Evolutionary conservation across 2,113 vertebrate species (phyloP).

Genomic region (Perca flavescens): DNA sequence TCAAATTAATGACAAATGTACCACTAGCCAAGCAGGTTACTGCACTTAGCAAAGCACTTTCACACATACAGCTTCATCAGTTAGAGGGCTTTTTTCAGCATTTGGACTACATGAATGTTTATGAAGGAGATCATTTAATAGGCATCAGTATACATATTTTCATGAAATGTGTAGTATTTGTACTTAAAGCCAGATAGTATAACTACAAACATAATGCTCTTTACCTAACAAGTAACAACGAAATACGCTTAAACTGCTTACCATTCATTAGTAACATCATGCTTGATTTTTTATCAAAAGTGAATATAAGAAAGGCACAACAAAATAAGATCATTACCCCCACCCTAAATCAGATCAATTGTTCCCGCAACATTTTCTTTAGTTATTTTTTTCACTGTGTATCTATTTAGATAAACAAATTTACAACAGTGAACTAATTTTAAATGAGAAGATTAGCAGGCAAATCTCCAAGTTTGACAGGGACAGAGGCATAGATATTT

Average conservation of each 20-base stretch:
- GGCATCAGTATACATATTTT: slow-evolving; percentile 56
- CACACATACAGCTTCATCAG: slow-evolving; percentile 53
- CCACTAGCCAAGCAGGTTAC: slow-evolving; percentile 60
- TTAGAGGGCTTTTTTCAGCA: slow-evolving; percentile 37
- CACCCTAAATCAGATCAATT: slow-evolving; percentile 57
- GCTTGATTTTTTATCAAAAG: slow-evolving; percentile 68
- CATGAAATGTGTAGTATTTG: slow-evolving; percentile 55
- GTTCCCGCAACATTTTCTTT: slow-evolving; percentile 35
- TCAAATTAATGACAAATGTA: slow-evolving; percentile 40
- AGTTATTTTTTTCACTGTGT: neutral
- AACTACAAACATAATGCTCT: slow-evolving; percentile 64
- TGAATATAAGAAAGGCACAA: slow-evolving; percentile 81
- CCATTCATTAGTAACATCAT: slow-evolving; percentile 62
- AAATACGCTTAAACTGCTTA: slow-evolving; percentile 59
- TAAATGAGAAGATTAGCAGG: slow-evolving; percentile 65
- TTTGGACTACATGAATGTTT: slow-evolving; percentile 52
- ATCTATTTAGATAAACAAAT: slow-evolving; percentile 48
- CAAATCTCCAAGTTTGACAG: slow-evolving; percentile 65
- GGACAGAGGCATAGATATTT: slow-evolving; percentile 72
- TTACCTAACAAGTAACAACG: slow-evolving; percentile 56
- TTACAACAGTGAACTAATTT: slow-evolving; percentile 58
- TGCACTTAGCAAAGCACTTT: slow-evolving; percentile 68
- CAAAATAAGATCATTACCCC: slow-evolving; percentile 73
- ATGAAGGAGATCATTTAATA: slow-evolving; percentile 53
- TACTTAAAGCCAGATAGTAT: slow-evolving; percentile 65